A percentile compares a stretch with the other conserved stretches of the same genome.
These are phyloP conservation scores for Decapterus maruadsi DNA, from an alignment of 2,797 vertebrate genomes.

Conservation along the genomic window DNA sequence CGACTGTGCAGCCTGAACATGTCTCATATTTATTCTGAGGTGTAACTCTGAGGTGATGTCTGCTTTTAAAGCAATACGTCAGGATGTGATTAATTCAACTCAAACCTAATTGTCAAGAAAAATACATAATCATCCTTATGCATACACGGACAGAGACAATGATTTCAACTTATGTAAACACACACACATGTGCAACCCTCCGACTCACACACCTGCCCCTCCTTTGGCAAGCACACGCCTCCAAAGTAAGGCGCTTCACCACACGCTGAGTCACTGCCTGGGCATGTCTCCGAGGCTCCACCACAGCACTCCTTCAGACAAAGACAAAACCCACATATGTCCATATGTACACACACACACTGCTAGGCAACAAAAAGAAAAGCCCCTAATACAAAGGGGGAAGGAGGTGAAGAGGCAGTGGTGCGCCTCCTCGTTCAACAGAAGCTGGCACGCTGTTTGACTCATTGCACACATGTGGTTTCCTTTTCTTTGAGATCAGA, in stretches of 20 bases:
- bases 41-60: not conserved
- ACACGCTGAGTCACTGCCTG: slow-evolving; percentile 75
- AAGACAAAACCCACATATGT: slow-evolving; percentile 25
- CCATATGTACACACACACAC: slow-evolving; percentile 25
- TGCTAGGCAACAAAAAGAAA: slow-evolving; percentile 43
- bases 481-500: slow-evolving; percentile 48
- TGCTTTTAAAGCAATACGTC: not conserved
- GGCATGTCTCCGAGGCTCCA: slow-evolving; percentile 64
- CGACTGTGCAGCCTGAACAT: not conserved
- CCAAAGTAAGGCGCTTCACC: slow-evolving; percentile 37
- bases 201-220: slow-evolving; percentile 48
- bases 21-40: not conserved
- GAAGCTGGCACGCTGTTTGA: slow-evolving; percentile 16
- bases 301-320: slow-evolving; percentile 48
- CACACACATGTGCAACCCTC: slow-evolving; percentile 18
- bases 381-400: slow-evolving; percentile 17
- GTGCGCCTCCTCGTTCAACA: slow-evolving; percentile 26
- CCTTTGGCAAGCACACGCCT: slow-evolving; percentile 66
- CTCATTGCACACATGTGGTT: slow-evolving; percentile 44
- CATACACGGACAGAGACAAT: not conserved
- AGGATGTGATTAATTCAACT: not conserved
- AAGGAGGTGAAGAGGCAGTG: slow-evolving; percentile 9
- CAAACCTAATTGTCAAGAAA: not conserved
- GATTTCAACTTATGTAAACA: not conserved
- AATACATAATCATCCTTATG: not conserved